Conservation (phyloP, 2,888 invertebrate species). For the Boloria euphrosyne region DNA sequence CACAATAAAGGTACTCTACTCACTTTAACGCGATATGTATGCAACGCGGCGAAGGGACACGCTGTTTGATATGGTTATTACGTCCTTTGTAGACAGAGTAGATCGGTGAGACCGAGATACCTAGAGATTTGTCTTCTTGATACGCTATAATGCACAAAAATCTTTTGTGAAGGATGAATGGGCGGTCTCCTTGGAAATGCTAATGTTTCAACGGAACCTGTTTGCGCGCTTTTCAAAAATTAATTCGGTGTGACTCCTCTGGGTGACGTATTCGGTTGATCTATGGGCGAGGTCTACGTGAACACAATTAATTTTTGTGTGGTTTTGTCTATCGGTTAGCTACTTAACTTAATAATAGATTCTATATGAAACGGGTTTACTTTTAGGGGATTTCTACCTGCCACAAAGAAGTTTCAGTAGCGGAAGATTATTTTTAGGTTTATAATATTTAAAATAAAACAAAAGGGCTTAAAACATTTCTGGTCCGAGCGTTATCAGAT, state of each 20-base stretch:
- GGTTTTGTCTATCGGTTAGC: constrained; percentile 44
- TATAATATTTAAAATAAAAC: constrained; percentile 14
- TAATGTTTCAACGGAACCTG: constrained; percentile 67
- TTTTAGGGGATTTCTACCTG: constrained; percentile 26
- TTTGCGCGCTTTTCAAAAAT: constrained; percentile 57
- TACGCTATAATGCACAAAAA: constrained; percentile 74
- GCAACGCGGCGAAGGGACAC: constrained; percentile 76
- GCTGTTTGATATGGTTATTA: constrained; percentile 82
- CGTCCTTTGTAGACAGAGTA: constrained; percentile 76
- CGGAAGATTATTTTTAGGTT: constrained; percentile 16
- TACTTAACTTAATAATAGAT: constrained; percentile 31
- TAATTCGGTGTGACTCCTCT: constrained; percentile 68
- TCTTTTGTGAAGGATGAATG: constrained; percentile 50
- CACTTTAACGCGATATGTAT: constrained; percentile 70
- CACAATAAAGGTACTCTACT: constrained; percentile 62
- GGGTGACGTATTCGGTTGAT: constrained; percentile 55
- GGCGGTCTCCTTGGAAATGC: constrained; percentile 72
- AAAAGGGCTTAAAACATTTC: constrained; percentile 1
- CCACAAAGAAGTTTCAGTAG: constrained; percentile 19
- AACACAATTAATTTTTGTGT: constrained; percentile 47
- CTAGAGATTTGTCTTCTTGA: constrained; percentile 67
- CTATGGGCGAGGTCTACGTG: constrained; percentile 31
- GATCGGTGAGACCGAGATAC: constrained; percentile 68
- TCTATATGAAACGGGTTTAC: constrained; percentile 28
- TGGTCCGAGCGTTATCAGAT: constrained; percentile 30